Evolutionary conservation across 2,113 vertebrate genomes (phyloP).

Genomic region (Tragelaphus scriptus): DNA sequence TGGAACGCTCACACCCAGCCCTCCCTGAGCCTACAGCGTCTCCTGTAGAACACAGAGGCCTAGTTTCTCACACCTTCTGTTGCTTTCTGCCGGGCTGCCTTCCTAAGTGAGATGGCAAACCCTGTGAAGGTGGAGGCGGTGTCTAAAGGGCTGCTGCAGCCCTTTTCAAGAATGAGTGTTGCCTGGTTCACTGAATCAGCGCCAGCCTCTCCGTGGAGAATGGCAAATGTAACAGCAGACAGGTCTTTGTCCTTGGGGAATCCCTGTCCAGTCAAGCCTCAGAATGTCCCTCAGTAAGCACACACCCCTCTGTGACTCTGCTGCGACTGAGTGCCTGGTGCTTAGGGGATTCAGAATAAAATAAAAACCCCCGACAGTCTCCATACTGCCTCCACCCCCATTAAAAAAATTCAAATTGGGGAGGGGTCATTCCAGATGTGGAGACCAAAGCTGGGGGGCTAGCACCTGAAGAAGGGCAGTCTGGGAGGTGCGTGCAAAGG

Average conservation of each 20-base stretch:
- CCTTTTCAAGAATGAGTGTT: not conserved
- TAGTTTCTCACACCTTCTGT: not conserved
- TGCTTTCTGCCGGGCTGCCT: not conserved
- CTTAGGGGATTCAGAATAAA: not conserved
- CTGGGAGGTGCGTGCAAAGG: not conserved
- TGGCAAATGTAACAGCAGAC: not conserved
- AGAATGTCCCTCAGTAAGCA: not conserved
- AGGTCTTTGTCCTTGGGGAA: not conserved
- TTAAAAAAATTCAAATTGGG: not conserved
- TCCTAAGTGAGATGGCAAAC: not conserved
- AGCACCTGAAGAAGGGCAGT: not conserved
- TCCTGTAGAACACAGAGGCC: slow-evolving; percentile 57
- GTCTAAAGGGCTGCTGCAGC: not conserved
- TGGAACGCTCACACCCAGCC: not conserved
- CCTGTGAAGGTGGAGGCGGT: not conserved
- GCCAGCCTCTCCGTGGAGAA: fast-evolving
- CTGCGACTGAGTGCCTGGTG: not conserved
- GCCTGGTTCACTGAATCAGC: fast-evolving
- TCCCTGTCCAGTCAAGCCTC: not conserved
- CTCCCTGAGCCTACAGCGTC: not conserved
- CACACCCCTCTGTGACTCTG: not conserved
- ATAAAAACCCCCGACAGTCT: not conserved
- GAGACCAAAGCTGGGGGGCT: not conserved
- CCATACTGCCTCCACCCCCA: not conserved
- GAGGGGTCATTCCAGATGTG: too few relatives aligned